Conservation (phyloP, 1,140 invertebrate species). For the Danaus plexippus region DNA sequence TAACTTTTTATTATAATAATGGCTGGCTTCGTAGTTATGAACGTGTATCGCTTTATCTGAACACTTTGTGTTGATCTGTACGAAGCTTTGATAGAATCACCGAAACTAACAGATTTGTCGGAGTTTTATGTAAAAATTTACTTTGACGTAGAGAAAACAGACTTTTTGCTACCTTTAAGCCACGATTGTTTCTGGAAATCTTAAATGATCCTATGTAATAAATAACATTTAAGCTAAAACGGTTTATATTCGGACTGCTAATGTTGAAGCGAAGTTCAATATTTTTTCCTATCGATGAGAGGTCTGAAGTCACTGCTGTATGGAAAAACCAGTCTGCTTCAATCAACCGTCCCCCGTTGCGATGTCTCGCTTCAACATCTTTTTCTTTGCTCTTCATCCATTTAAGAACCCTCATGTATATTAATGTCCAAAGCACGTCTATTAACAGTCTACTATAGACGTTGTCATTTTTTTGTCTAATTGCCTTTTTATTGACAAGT, state of each 20-base stretch:
- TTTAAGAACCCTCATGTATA: slow-evolving; percentile 45
- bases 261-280: slow-evolving; percentile 1
- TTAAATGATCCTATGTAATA: neutral
- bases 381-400: slow-evolving; percentile 37
- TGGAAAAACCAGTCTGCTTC: slow-evolving; percentile 36
- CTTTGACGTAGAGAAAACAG: no score
- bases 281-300: slow-evolving; percentile 1
- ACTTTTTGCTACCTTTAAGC: neutral
- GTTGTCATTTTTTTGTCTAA: slow-evolving; percentile 5
- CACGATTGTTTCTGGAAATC: neutral
- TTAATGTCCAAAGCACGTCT: slow-evolving; percentile 41
- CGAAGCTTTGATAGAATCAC: no score
- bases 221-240: neutral
- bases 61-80: no score
- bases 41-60: no score
- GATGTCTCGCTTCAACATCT: slow-evolving; percentile 35
- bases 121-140: no score
- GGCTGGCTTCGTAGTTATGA: no score
- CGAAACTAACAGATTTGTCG: no score
- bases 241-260: no score
- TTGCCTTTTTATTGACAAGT: neutral
- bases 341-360: slow-evolving; percentile 28
- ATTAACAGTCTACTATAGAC: slow-evolving; percentile 30
- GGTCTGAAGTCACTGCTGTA: slow-evolving; percentile 4
- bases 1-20: slow-evolving; percentile 6